Evolutionary conservation across 2,888 invertebrate genomes (phyloP).

Genomic region (Spisula solida): DNA sequence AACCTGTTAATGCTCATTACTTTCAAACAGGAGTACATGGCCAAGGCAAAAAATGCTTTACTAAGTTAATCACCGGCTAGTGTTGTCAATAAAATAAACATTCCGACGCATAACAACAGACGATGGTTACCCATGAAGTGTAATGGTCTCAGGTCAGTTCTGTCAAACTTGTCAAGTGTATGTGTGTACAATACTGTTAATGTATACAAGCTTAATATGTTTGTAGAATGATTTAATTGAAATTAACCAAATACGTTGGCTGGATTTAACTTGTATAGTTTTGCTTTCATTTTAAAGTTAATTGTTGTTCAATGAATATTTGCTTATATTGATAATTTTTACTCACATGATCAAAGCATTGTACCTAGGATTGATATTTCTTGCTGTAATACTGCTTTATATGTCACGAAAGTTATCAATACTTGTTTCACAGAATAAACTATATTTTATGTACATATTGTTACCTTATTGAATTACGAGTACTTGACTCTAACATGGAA

Average conservation of each 20-base stretch:
- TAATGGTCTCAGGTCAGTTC: too few species aligned
- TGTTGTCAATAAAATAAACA: too few species aligned
- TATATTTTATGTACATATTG: slow-evolving; percentile 7
- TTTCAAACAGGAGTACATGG: too few species aligned
- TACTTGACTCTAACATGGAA: too few species aligned
- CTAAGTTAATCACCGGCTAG: too few species aligned
- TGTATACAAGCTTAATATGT: too few species aligned
- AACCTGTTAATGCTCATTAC: too few species aligned
- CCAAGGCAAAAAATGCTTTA: too few species aligned
- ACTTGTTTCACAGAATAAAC: slow-evolving; percentile 5
- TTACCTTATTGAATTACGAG: background rate
- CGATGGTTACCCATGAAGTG: too few species aligned
- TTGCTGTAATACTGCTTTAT: background rate
- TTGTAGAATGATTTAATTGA: background rate
- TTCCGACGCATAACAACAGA: too few species aligned
- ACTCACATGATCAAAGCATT: background rate
- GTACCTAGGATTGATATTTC: background rate
- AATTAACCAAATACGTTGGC: background rate
- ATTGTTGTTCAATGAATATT: background rate
- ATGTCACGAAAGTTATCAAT: background rate
- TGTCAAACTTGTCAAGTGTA: too few species aligned
- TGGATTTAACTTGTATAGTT: background rate
- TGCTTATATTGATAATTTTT: background rate
- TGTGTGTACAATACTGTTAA: too few species aligned
- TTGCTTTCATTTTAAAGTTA: background rate